phyloP scores from a whole-genome alignment of 2,113 vertebrate genomes.

The Mesitornis unicolor region DNA sequence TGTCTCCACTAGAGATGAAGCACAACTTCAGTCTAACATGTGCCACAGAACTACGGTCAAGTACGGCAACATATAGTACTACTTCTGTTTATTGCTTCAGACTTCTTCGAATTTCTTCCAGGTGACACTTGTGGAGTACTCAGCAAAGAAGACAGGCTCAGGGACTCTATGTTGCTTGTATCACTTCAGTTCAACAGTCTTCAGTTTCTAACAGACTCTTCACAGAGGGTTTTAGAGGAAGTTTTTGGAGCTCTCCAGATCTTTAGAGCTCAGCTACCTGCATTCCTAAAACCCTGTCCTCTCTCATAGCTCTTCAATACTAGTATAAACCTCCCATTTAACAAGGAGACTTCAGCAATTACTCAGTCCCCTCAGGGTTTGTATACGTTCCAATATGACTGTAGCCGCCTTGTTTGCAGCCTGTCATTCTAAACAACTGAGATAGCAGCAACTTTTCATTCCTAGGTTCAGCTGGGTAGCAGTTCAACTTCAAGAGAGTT shows the following conservation, averaged over 20 bases:
- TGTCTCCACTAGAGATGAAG: not conserved
- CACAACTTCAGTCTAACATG: not conserved
- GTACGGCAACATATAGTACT: not conserved
- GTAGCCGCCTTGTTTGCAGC: not conserved
- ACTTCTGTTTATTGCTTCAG: not conserved
- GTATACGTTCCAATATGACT: not conserved
- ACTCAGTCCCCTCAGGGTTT: not conserved
- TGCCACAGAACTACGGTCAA: not conserved
- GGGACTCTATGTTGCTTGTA: not conserved
- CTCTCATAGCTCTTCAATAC: not conserved
- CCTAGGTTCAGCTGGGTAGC: not conserved
- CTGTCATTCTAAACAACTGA: not conserved
- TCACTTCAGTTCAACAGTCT: not conserved
- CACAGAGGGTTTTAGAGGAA: not conserved
- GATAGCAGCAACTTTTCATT: not conserved
- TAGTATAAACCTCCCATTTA: not conserved
- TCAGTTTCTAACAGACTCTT: not conserved
- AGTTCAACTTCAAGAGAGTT: not conserved
- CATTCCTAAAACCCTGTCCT: not conserved
- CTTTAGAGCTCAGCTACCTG: not conserved
- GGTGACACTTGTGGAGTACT: not conserved
- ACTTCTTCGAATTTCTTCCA: not conserved
- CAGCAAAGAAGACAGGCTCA: not conserved
- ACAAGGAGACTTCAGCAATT: not conserved
- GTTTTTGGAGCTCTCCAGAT: not conserved